Base-by-base conservation (phyloP, 2,113 vertebrate genomes). In the Alexandromys fortis region DNA sequence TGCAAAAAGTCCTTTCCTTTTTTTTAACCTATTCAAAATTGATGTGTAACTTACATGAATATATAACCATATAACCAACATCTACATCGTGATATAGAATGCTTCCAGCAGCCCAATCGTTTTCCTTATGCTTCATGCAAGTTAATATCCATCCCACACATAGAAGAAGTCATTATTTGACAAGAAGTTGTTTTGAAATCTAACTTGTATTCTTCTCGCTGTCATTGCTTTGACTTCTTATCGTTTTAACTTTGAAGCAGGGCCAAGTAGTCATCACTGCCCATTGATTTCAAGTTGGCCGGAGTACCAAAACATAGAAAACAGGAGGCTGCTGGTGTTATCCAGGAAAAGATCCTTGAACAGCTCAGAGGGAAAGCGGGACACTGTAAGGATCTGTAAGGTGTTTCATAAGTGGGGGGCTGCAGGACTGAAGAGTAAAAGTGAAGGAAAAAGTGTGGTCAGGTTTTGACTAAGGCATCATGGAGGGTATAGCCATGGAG, bases 1-100 rank as follows among this genome's bases (percentile, higher is more conserved):
- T 94, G 94, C 96, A 95, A 92, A 73, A 83, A 75, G 24, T 72
- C 67, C 85, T 92, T 96, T 94, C 78, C 58, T 76, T 93, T 94
- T 94, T 92, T 89, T 95, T 79, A 14, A 88, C 67, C 85, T 87
- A 94, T 77, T n/a, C 76, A 79, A 97, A 93, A 49, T 88, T 38
- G 55, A 96, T 88, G 70, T 89, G 72, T 92, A 81, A 82, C 17
- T 42, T 87, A 93, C 7, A 90, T 86, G 89, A 52, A 83, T 73
- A 35, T 89, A 26, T 76, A 86, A 30, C 92, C 96, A 96, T 76
- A 72, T 47, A 95, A 33, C 17, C 72, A 90, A 76, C 87, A 77
- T 52, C n/a, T 52, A 87, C 87, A 90, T 82, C 38, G 82, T 92
- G 81, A 89, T 10, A 77, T 0, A 68, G 90, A 94, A 93, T 12